Base-by-base conservation (phyloP, 2,888 invertebrate genomes). In the Dryobota labecula region DNA sequence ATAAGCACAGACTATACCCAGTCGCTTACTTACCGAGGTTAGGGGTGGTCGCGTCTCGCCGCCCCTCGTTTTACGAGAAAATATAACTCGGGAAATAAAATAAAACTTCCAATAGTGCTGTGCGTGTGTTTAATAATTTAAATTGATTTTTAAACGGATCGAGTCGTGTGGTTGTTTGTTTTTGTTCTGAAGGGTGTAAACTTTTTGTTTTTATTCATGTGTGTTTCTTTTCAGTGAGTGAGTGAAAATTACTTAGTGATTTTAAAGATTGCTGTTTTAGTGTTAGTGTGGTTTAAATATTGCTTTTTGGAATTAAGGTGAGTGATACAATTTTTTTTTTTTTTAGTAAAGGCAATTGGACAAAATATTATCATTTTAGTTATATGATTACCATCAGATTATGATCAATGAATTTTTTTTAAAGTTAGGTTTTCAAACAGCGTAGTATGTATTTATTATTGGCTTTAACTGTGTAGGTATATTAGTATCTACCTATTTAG, bases 1-100 rank as follows among this genome's bases (percentile, higher is more conserved):
- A 11, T 27, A 54, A 36, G 51, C 53, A 53, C 18, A 45, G 53
- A 13, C 47, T 72, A 70, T 41, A 60, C 5, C 36, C 78, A 85
- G 86, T 84, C 65, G 73, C 75, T 73, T 57, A 47, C 80, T 61
- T 43, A 62, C 77, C 49, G 36, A 61, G 66, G 66, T 38, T 20
- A 67, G 49, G 83, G 70, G 70, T 30, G 83, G 86, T 57, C 79
- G 84, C 54, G 76, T 66, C 60, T 38, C 38, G n/a, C 54, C 65
- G 53, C 54, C 62, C 69, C 30, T 0, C 60, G 49, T 56, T 61
- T 70, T 63, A 70, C 83, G 77, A 57, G 66, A 82, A 76, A 62
- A 74, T 65, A 43, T 11, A 45, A 73, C 68, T 80, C 74, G 68
- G 27, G 57, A 36, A 54, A 73, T 65, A 49, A 58, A 70, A 75